Percentiles rank a stretch among this genome's conserved stretches.
phyloP scores from a whole-genome alignment of 2,888 invertebrate genomes.

The Mantis religiosa region DNA sequence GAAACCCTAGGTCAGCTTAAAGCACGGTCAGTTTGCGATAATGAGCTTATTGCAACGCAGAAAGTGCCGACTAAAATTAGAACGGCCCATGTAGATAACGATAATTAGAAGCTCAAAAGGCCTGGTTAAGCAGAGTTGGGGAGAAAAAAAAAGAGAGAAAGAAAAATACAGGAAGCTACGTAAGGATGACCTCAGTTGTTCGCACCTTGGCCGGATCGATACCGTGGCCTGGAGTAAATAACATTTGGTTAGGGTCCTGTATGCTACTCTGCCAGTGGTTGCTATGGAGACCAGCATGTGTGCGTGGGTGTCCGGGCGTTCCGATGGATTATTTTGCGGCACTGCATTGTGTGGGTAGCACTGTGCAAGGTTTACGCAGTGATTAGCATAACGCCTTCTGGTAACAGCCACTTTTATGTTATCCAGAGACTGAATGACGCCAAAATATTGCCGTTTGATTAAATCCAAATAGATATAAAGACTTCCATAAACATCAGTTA shows the following conservation, averaged over 20 bases:
- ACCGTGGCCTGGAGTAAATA: not conserved
- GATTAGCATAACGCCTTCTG: not conserved
- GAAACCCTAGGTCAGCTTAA: too few relatives aligned
- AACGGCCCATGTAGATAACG: too few relatives aligned
- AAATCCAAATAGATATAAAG: too few relatives aligned
- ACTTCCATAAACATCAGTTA: too few relatives aligned
- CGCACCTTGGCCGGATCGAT: not conserved
- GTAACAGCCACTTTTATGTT: not conserved
- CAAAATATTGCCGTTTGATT: too few relatives aligned
- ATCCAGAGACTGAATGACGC: too few relatives aligned
- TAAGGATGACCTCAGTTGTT: not conserved
- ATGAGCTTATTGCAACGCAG: too few relatives aligned
- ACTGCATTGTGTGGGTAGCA: not conserved
- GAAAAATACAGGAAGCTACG: not conserved
- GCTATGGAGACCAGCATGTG: not conserved
- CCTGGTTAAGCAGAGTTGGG: too few relatives aligned
- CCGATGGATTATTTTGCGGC: not conserved
- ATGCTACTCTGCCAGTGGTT: not conserved
- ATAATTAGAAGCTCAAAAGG: too few relatives aligned
- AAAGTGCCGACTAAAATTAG: too few relatives aligned
- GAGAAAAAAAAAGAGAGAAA: too few relatives aligned
- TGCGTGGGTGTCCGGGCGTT: not conserved
- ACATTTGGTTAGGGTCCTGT: not conserved
- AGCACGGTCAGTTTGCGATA: too few relatives aligned
- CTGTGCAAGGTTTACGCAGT: not conserved